Percentiles rank a stretch among this genome's conserved stretches.
Evolutionary conservation across 2,888 invertebrate species (phyloP).

Genomic region (Achlya flavicornis): DNA sequence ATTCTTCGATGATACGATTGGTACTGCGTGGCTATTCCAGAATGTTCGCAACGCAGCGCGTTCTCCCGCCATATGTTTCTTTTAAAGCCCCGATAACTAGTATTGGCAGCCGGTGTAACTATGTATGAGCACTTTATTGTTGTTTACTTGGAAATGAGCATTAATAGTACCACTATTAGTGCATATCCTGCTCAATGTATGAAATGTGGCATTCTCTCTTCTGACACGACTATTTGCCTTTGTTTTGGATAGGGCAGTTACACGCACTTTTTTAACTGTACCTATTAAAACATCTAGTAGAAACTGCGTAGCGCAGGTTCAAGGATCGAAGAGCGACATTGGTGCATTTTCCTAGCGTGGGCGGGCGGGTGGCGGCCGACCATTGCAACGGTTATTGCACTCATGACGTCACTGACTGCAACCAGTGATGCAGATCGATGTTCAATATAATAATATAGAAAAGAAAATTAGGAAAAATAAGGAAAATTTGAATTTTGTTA

Average conservation of each 20-base stretch:
- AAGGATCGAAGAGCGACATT: slow-evolving; percentile 57
- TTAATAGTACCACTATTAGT: background rate
- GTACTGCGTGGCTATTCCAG: slow-evolving; percentile 66
- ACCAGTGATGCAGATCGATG: slow-evolving; percentile 43
- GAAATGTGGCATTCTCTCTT: background rate
- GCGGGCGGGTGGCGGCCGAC: slow-evolving; percentile 53
- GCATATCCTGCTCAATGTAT: background rate
- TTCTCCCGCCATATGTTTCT: slow-evolving; percentile 72
- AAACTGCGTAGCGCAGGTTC: slow-evolving; percentile 44
- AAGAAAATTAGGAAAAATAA: background rate
- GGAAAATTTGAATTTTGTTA: background rate
- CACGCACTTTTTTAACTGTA: background rate
- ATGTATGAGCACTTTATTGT: slow-evolving; percentile 5
- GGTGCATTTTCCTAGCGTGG: slow-evolving; percentile 51
- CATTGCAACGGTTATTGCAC: slow-evolving; percentile 67
- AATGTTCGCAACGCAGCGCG: slow-evolving; percentile 64
- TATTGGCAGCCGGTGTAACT: slow-evolving; percentile 50
- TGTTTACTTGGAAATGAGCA: background rate
- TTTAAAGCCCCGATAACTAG: slow-evolving; percentile 57
- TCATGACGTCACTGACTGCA: slow-evolving; percentile 55
- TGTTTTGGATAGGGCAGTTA: slow-evolving; percentile 7
- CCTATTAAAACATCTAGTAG: slow-evolving; percentile 5
- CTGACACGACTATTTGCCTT: background rate
- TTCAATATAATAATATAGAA: background rate
- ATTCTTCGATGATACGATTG: slow-evolving; percentile 51